Percentiles rank a stretch among this genome's conserved stretches.
These are phyloP conservation scores for Prolemur simus DNA, from an alignment of 2,113 vertebrate species.

Conservation along the genomic window DNA sequence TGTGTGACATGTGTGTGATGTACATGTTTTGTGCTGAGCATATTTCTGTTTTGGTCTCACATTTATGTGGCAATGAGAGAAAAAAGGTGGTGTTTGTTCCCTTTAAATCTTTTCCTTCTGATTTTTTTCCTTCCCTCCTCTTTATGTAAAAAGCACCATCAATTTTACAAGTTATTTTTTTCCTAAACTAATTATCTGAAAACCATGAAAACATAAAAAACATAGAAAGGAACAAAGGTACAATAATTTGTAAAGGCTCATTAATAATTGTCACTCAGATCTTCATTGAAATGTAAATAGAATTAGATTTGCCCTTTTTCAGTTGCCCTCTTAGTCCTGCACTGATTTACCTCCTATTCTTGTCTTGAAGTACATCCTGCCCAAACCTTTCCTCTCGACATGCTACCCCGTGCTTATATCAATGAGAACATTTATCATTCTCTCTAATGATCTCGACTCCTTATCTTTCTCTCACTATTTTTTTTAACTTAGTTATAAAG, in stretches of 20 bases:
- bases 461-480: not conserved
- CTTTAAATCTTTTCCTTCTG: not conserved
- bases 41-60: not conserved
- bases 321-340: not conserved
- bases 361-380: not conserved
- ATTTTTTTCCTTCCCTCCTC: not conserved
- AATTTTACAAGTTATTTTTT: not conserved
- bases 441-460: not conserved
- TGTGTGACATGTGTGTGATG: not conserved
- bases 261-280: slow-evolving; percentile 48
- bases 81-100: not conserved
- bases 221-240: not conserved
- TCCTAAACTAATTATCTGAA: not conserved
- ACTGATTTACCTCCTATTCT: not conserved
- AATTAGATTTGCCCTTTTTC: slow-evolving; percentile 32
- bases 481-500: not conserved
- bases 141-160: not conserved
- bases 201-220: not conserved
- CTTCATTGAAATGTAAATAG: slow-evolving; percentile 53
- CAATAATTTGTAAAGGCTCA: slow-evolving; percentile 22
- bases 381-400: not conserved
- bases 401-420: not conserved
- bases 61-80: not conserved
- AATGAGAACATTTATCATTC: slow-evolving; percentile 23
- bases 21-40: not conserved